These are phyloP conservation scores for Heteromyza rotundicornis DNA, from an alignment of 2,888 invertebrate species.

Conservation along the genomic window DNA sequence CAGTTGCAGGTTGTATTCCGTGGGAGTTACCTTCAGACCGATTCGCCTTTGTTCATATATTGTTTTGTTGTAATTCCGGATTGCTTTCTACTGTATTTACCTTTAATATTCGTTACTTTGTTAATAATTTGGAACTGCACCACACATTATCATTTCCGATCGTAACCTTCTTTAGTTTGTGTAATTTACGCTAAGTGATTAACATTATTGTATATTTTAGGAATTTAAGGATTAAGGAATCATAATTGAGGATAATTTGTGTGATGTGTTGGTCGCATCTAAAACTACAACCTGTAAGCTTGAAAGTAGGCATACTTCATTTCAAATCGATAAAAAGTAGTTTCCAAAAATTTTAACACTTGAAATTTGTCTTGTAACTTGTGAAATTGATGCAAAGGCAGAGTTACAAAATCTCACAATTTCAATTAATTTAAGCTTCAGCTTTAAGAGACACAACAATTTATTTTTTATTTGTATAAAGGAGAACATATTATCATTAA, in stretches of 20 bases:
- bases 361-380: too few species aligned
- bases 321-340: background rate
- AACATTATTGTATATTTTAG: background rate
- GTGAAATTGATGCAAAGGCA: too few species aligned
- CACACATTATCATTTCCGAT: too few species aligned
- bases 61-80: background rate
- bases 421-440: too few species aligned
- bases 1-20: too few species aligned
- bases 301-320: constrained; percentile 25
- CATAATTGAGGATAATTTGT: constrained; percentile 36
- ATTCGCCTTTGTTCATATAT: too few species aligned
- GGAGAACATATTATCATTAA: constrained; percentile 25
- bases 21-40: too few species aligned
- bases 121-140: background rate
- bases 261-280: constrained; percentile 61
- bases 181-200: background rate
- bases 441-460: too few species aligned
- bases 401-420: too few species aligned
- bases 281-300: constrained; percentile 56
- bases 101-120: background rate
- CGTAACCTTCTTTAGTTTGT: background rate
- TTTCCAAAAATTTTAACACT: too few species aligned
- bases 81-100: background rate
- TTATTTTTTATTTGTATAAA: background rate
- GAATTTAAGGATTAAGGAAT: too few species aligned